Conservation (phyloP, 2,888 invertebrate genomes). For the Acanthacorydalis orientalis region DNA sequence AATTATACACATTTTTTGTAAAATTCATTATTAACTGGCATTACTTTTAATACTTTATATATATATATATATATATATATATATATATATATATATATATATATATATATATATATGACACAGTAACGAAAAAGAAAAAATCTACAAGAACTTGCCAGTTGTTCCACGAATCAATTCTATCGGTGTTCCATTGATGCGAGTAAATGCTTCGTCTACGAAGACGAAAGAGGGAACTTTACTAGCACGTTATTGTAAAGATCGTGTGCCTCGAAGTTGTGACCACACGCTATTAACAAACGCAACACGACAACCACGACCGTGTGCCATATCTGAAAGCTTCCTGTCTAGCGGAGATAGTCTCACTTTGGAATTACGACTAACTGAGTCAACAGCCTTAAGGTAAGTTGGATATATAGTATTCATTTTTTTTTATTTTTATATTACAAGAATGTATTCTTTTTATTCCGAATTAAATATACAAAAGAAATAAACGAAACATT, state of each 20-base stretch:
- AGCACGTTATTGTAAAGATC: slow-evolving; percentile 67
- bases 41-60: too few species aligned
- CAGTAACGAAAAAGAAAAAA: slow-evolving; percentile 2
- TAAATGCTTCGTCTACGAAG: neutral
- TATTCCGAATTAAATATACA: neutral
- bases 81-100: too few species aligned
- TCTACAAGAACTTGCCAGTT: neutral
- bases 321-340: slow-evolving; percentile 66
- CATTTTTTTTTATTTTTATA: neutral
- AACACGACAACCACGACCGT: slow-evolving; percentile 48
- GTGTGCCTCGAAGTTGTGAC: slow-evolving; percentile 69
- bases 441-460: neutral
- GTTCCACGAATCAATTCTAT: slow-evolving; percentile 1
- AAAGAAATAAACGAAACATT: too few species aligned
- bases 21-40: too few species aligned
- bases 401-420: slow-evolving; percentile 22
- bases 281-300: slow-evolving; percentile 49
- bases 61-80: too few species aligned
- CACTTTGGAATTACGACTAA: slow-evolving; percentile 60
- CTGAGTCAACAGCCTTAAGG: slow-evolving; percentile 74
- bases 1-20: too few species aligned
- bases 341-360: slow-evolving; percentile 65
- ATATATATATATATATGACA: too few species aligned
- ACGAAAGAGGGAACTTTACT: slow-evolving; percentile 53
- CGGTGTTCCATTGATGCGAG: neutral